Percentiles rank a stretch among this genome's conserved stretches.
Conservation (phyloP, 1,140 invertebrate genomes). For the Atopsyche davidsoni region DNA sequence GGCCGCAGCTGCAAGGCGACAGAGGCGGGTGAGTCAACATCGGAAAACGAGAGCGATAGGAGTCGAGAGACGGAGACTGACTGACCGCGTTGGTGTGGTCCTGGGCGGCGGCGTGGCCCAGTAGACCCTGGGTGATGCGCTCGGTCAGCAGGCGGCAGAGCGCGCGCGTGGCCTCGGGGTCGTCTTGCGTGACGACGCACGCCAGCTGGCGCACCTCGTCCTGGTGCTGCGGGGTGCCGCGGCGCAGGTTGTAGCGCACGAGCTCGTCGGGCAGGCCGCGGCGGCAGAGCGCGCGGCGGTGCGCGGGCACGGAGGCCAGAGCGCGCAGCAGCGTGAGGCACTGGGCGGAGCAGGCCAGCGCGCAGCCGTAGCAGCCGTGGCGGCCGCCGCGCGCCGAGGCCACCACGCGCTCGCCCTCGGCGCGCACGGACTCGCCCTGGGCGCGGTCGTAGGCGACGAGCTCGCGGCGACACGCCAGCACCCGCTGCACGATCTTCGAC, state of each 20-base stretch:
- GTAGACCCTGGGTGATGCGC: conserved; percentile 70
- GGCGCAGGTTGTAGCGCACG: conserved; percentile 82
- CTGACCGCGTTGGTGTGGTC: conserved; percentile 48
- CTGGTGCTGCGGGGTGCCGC: conserved; percentile 71
- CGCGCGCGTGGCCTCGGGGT: conserved; percentile 79
- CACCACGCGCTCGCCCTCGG: conserved; percentile 34
- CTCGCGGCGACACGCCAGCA: conserved; percentile 80
- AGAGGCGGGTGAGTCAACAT: neutral
- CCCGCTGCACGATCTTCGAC: conserved; percentile 91
- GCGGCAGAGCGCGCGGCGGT: conserved; percentile 72
- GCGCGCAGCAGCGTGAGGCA: conserved; percentile 88
- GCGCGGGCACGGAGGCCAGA: conserved; percentile 76
- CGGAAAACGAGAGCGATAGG: neutral
- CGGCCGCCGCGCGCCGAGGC: neutral
- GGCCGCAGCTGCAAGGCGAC: conserved; percentile 57
- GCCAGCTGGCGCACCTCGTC: conserved; percentile 82
- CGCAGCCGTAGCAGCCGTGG: conserved; percentile 74
- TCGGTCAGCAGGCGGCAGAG: conserved; percentile 77
- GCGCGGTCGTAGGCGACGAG: conserved; percentile 88
- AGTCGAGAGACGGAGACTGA: neutral
- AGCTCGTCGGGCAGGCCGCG: conserved; percentile 87
- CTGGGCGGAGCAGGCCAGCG: conserved; percentile 82
- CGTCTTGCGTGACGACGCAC: conserved; percentile 86
- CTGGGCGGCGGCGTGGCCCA: conserved; percentile 58
- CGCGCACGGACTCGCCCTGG: conserved; percentile 53